Percentiles rank a stretch among this genome's conserved stretches.
Conservation (phyloP, 1,140 invertebrate species). For the Drosophila orena region DNA sequence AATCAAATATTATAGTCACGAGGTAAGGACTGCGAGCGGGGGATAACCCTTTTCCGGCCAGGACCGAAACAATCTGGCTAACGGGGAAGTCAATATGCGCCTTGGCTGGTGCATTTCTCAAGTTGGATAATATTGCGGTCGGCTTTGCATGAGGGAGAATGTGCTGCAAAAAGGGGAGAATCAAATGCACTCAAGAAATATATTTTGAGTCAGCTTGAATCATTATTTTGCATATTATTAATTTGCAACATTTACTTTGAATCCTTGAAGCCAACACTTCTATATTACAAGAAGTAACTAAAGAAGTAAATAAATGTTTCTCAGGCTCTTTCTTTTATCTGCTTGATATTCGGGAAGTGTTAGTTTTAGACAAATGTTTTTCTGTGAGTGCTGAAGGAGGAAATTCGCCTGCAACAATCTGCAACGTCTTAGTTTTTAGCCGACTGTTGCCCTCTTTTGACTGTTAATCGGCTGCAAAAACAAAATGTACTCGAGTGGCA, state of each 20-base stretch:
- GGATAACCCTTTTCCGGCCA: constrained; percentile 4
- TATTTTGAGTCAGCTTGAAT: no score
- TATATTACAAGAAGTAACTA: no score
- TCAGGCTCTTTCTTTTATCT: background rate
- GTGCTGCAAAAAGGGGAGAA: background rate
- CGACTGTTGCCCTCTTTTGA: constrained; percentile 34
- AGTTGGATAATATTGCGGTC: constrained; percentile 36
- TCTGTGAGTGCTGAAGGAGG: constrained; percentile 3
- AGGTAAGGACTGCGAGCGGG: background rate
- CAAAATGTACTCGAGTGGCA: constrained; percentile 74
- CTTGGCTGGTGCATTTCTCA: constrained; percentile 37
- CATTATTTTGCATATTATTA: background rate
- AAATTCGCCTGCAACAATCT: constrained; percentile 7
- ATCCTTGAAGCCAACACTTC: no score
- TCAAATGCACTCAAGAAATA: constrained; percentile 2
- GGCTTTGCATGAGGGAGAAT: constrained; percentile 30
- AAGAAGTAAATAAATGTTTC: background rate
- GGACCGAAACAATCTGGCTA: constrained; percentile 42
- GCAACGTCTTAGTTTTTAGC: constrained; percentile 54
- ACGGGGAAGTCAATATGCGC: constrained; percentile 47
- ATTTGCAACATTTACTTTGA: no score
- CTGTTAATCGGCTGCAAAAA: constrained; percentile 77
- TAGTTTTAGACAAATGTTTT: background rate
- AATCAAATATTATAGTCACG: constrained; percentile 71
- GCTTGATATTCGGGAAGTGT: background rate